Evolutionary conservation across 2,888 invertebrate genomes (phyloP), one percentile per base, ranked within the genome.

Genomic region (Tenthredo mesomela): DNA sequence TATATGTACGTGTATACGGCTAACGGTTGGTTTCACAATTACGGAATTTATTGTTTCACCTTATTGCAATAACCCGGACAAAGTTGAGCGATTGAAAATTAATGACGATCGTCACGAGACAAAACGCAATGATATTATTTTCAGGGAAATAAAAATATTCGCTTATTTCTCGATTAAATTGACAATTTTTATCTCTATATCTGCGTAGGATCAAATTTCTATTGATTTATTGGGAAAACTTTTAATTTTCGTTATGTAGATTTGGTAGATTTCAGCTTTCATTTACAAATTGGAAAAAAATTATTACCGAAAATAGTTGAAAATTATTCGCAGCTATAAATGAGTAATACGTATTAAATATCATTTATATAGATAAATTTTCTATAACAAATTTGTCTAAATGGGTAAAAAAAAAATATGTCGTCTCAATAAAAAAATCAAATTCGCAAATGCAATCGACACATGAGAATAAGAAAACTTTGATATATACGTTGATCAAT

Each of bases 131-230:
- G 37, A 84, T 86, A 86, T 85, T 75, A 54, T 65, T 40, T 37
- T 75, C 29, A 47, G 15, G 47, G 29, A 10, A 50, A 18, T 29
- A 18, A 43, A 37, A 50, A 29, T 50, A 77, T 77, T 67, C 65
- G 65, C 1, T 67, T 33, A 15, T 67, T 67, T 82, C 84, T 80
- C 85, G 50, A 71, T 84, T 84, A 82, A 77, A 85, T 85, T 84
- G 29, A 54, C 29, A 77, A 77, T 50, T 77, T 54, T 47, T 12
- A 47, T 18, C 5, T 33, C 3, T 1, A 2, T 54, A n/a, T 54
- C 29, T 15, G 18, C 29, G 15, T 12, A 4, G 1, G 37, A 5
- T 25, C 4, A 25, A 25, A 43, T 25, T 73, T 73, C 15, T 54
- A 10, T 18, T 50, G 33, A 29, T 29, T 54, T 77, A 50, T 50